A percentile compares a stretch with the other conserved stretches of the same genome.
These are phyloP conservation scores for Stichopus chloronotus DNA, from an alignment of 35 echinoderm and acorn worm species.

Conservation along the genomic window DNA sequence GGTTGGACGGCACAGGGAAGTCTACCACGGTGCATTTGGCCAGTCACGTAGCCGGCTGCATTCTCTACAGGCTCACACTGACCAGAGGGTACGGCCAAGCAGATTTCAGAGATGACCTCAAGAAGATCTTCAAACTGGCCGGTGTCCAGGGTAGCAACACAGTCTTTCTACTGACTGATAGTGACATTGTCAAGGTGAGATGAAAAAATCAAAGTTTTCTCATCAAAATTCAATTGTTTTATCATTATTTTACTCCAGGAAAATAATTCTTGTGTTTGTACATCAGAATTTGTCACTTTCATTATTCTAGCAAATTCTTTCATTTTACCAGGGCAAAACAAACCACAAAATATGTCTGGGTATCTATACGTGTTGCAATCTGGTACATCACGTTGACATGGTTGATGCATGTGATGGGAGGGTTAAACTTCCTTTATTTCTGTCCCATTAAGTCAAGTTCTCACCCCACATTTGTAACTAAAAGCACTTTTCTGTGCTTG, in stretches of 20 bases:
- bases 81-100: slow-evolving; percentile 83
- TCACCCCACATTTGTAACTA: no score
- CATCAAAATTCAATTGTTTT: no score
- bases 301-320: neutral
- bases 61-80: slow-evolving; percentile 86
- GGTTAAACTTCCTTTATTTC: no score
- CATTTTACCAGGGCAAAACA: neutral
- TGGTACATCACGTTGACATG: no score
- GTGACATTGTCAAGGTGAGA: slow-evolving; percentile 86
- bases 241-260: no score
- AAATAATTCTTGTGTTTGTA: neutral
- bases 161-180: slow-evolving; percentile 92
- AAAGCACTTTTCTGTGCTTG: no score
- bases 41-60: slow-evolving; percentile 88
- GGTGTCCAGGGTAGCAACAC: slow-evolving; percentile 81
- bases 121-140: slow-evolving; percentile 87
- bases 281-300: neutral
- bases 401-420: no score
- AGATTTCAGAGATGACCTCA: slow-evolving; percentile 92
- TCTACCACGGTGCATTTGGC: slow-evolving; percentile 88
- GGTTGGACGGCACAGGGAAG: slow-evolving; percentile 95
- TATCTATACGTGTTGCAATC: no score
- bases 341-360: no score
- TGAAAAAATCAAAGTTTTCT: no score
- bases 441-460: no score